These are phyloP conservation scores for Tachuris rubrigastra DNA, from an alignment of 2,113 vertebrate genomes.

Conservation along the genomic window DNA sequence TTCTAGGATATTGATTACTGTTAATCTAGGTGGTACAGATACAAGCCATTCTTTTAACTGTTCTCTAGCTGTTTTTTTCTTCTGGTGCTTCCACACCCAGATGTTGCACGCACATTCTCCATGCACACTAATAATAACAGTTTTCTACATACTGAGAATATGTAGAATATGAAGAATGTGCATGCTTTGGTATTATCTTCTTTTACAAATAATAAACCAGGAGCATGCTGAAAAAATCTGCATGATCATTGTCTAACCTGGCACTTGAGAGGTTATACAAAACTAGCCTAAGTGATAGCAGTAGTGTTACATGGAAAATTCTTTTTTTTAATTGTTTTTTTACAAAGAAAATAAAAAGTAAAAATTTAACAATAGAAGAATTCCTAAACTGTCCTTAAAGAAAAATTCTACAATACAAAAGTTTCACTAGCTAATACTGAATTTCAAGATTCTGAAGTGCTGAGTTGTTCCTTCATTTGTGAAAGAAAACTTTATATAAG, in stretches of 20 bases:
- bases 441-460: not conserved
- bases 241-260: not conserved
- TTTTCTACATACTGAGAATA: not conserved
- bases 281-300: not conserved
- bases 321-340: not conserved
- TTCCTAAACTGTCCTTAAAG: not conserved
- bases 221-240: not conserved
- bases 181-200: not conserved
- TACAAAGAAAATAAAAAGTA: not conserved
- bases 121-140: not conserved
- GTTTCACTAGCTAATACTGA: not conserved
- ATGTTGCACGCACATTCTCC: not conserved
- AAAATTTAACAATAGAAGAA: not conserved
- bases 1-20: not conserved
- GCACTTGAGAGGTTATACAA: not conserved
- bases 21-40: not conserved
- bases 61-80: not conserved
- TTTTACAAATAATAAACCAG: not conserved
- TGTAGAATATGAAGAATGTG: not conserved
- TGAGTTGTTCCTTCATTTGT: not conserved
- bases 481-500: not conserved
- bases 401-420: not conserved
- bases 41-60: not conserved
- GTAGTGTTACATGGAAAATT: not conserved
- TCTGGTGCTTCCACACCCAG: not conserved